These are phyloP conservation scores for Pyrrhosoma nymphula DNA, from an alignment of 2,888 invertebrate genomes.

Conservation along the genomic window DNA sequence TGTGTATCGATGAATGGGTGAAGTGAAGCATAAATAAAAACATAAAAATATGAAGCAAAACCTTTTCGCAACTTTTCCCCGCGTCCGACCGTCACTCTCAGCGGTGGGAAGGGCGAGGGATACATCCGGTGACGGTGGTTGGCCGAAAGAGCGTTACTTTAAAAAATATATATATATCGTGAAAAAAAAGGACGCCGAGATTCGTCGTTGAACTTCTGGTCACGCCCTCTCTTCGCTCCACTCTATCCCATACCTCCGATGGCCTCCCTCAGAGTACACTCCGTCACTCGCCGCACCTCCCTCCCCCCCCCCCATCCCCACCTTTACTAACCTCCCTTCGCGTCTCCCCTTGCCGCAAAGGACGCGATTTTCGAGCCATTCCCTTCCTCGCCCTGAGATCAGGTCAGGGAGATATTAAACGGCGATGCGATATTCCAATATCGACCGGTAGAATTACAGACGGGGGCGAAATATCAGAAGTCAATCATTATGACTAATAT, in stretches of 20 bases:
- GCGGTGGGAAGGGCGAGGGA: background rate
- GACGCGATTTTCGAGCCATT: background rate
- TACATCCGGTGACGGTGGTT: background rate
- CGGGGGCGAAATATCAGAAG: too few relatives aligned
- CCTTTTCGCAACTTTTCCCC: background rate
- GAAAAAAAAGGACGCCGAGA: constrained; percentile 74
- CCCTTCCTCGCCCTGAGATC: too few relatives aligned
- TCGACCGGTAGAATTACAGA: too few relatives aligned
- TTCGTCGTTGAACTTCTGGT: constrained; percentile 57
- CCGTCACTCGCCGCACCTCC: background rate
- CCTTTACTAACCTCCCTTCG: background rate
- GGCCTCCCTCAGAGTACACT: background rate
- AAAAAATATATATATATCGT: too few relatives aligned
- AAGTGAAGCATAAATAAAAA: background rate
- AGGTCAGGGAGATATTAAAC: too few relatives aligned
- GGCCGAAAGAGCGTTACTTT: background rate
- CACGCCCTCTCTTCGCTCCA: background rate
- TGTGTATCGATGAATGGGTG: background rate
- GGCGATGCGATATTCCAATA: too few relatives aligned
- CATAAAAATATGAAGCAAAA: background rate
- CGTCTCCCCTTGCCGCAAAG: background rate
- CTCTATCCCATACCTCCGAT: background rate
- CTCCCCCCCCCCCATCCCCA: too few relatives aligned
- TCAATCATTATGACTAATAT: too few relatives aligned
- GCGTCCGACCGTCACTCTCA: background rate